These are phyloP conservation scores for Esox niger DNA, from an alignment of 2,113 vertebrate genomes.

Conservation along the genomic window DNA sequence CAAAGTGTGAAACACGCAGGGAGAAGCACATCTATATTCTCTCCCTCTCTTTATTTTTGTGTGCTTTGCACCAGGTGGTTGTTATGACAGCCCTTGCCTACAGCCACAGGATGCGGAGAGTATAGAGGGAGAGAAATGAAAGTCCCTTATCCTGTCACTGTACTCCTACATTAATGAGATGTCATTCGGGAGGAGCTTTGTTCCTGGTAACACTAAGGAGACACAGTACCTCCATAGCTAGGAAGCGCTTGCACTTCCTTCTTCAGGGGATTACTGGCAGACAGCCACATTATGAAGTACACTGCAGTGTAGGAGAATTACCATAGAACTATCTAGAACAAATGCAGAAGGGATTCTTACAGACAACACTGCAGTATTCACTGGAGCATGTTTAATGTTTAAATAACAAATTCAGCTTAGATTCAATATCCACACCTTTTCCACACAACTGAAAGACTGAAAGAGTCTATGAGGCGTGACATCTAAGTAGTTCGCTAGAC, in stretches of 20 bases:
- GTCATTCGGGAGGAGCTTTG: conserved; percentile 45
- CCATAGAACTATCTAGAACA: not conserved
- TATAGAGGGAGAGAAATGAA: not conserved
- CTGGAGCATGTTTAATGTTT: too few relatives aligned
- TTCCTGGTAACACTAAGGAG: conserved; percentile 23
- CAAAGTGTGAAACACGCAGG: not conserved
- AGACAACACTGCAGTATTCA: too few relatives aligned
- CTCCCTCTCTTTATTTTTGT: not conserved
- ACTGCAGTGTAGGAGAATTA: not conserved
- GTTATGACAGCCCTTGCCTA: conserved; percentile 6
- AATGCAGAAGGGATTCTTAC: too few relatives aligned
- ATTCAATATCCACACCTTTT: too few relatives aligned
- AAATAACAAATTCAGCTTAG: too few relatives aligned
- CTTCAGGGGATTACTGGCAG: conserved; percentile 15
- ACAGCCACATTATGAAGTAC: conserved; percentile 20
- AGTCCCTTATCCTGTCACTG: not conserved
- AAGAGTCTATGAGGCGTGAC: too few relatives aligned
- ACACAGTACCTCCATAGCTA: conserved; percentile 20
- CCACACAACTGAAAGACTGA: too few relatives aligned
- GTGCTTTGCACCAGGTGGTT: conserved; percentile 10
- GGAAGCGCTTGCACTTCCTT: not conserved
- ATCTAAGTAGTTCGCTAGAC: not conserved
- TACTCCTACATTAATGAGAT: conserved; percentile 45
- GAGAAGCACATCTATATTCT: not conserved
- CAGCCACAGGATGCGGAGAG: not conserved